These are phyloP conservation scores for Halcyon chelicuti DNA, from an alignment of 2,797 vertebrate species.

Conservation along the genomic window DNA sequence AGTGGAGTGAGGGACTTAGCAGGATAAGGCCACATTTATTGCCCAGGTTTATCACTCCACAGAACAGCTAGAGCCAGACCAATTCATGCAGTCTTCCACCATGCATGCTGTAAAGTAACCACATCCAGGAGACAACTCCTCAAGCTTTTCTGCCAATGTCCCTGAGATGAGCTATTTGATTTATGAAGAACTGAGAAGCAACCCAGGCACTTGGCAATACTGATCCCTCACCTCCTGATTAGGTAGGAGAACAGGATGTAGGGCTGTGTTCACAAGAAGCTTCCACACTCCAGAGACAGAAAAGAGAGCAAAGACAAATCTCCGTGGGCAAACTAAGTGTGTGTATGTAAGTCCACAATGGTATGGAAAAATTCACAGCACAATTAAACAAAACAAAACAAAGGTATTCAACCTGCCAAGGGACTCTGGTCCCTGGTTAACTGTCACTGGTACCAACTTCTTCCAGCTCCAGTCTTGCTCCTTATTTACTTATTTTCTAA, in stretches of 20 bases:
- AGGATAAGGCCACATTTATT: neutral
- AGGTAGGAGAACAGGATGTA: neutral
- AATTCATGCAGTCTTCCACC: neutral
- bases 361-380: neutral
- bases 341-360: rapidly evolving
- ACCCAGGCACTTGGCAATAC: neutral
- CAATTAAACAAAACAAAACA: neutral
- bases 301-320: neutral
- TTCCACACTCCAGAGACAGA: neutral
- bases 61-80: neutral
- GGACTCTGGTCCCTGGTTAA: neutral
- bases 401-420: neutral
- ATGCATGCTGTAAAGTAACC: rapidly evolving
- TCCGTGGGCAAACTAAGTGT: neutral
- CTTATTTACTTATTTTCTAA: neutral
- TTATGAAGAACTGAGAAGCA: neutral
- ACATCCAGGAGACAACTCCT: neutral
- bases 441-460: neutral
- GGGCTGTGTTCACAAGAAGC: neutral
- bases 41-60: neutral
- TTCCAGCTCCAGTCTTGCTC: neutral
- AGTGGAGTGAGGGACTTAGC: neutral
- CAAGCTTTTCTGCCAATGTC: neutral
- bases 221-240: neutral
- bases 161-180: rapidly evolving